phyloP scores from a whole-genome alignment of 2,888 invertebrate species.

The Strigamia maritima region DNA sequence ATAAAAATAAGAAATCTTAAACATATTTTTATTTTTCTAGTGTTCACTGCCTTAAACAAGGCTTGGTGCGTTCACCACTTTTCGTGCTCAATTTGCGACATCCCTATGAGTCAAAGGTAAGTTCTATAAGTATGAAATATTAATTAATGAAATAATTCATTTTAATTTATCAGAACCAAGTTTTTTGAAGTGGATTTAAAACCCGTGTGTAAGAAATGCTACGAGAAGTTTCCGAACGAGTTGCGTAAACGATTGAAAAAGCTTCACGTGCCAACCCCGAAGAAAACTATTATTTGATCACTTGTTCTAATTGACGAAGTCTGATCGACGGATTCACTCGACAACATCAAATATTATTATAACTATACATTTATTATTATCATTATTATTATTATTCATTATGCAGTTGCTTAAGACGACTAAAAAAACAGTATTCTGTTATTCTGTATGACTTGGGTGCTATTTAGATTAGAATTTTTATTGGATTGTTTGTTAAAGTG shows the following conservation, averaged over 20 bases:
- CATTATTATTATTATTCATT: no score
- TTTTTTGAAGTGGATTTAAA: conserved; percentile 99
- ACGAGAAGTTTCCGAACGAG: conserved; percentile 93
- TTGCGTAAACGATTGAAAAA: conserved; percentile 85
- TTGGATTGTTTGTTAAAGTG: not conserved
- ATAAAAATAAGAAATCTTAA: not conserved
- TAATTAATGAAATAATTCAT: not conserved
- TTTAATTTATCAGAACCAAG: conserved; percentile 63
- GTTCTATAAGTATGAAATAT: conserved; percentile 41
- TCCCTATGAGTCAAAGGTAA: conserved; percentile 84
- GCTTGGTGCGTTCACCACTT: conserved; percentile 99
- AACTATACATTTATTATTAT: not conserved
- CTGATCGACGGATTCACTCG: not conserved
- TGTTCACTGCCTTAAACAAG: conserved; percentile 96
- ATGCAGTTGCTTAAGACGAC: not conserved
- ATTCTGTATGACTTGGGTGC: not conserved
- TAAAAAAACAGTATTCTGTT: not conserved
- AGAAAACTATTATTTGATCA: conserved; percentile 40
- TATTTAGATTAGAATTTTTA: not conserved
- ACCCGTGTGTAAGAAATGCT: conserved; percentile 97
- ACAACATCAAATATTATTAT: not conserved
- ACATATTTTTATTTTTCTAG: conserved; percentile 57
- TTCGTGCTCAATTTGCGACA: conserved; percentile 94
- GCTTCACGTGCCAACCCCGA: conserved; percentile 56
- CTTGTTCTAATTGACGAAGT: not conserved